Conservation (phyloP, 2,797 vertebrate species). For the Calcarius lapponicus region DNA sequence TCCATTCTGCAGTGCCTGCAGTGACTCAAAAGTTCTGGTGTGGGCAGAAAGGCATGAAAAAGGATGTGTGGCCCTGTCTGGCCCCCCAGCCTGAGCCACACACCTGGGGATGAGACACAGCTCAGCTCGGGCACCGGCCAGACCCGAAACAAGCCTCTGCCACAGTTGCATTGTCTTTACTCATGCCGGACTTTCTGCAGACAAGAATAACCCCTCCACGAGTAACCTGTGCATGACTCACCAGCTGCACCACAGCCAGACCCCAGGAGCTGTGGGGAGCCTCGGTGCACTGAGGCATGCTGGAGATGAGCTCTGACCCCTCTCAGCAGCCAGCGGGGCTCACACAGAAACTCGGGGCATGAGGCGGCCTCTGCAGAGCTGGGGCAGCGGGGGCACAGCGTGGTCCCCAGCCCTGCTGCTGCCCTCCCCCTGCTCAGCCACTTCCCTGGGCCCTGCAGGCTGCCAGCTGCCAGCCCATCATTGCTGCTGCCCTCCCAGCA, state of each 20-base stretch:
- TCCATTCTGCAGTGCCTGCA: background rate
- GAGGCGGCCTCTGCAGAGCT: background rate
- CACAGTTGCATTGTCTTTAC: background rate
- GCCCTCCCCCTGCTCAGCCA: fast-evolving
- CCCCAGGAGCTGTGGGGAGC: slow-evolving; percentile 30
- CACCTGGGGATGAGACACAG: background rate
- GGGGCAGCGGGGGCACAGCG: background rate
- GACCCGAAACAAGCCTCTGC: background rate
- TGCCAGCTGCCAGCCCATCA: background rate
- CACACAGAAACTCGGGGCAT: background rate
- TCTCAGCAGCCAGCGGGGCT: background rate
- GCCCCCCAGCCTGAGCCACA: background rate
- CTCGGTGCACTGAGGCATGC: background rate
- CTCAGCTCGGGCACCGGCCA: background rate
- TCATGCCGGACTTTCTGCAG: slow-evolving; percentile 4
- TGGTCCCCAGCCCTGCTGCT: background rate
- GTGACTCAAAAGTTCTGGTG: background rate
- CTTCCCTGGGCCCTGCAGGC: fast-evolving
- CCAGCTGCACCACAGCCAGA: background rate
- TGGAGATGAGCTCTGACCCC: background rate
- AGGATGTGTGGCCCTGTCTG: background rate
- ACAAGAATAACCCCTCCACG: slow-evolving; percentile 19
- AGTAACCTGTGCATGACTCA: slow-evolving; percentile 54
- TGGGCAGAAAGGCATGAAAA: background rate
- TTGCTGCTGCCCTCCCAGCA: background rate